Evolutionary conservation across 2,888 invertebrate genomes (phyloP).

Genomic region (Cantharis rufa): DNA sequence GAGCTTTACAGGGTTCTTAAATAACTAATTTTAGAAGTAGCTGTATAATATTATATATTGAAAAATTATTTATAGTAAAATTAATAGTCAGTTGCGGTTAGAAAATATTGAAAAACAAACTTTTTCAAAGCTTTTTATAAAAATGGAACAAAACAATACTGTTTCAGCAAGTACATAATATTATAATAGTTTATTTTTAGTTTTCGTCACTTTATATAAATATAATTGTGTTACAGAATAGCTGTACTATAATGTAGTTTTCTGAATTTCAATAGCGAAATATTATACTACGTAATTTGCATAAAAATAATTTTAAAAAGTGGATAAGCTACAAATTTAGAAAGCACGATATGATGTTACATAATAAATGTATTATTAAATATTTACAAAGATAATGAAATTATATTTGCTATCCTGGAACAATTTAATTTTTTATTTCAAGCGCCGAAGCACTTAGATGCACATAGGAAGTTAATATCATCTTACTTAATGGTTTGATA

Average conservation of each 20-base stretch:
- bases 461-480: not conserved
- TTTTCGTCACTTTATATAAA: not conserved
- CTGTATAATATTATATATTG: not conserved
- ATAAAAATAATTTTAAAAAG: not conserved
- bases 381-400: not conserved
- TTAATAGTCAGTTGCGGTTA: not conserved
- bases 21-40: not conserved
- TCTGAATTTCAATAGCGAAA: not conserved
- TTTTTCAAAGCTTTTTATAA: not conserved
- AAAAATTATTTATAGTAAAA: not conserved
- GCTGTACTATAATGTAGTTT: not conserved
- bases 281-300: not conserved
- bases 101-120: not conserved
- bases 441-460: not conserved
- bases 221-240: too few species aligned
- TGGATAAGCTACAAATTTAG: not conserved
- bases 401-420: not conserved
- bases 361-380: not conserved
- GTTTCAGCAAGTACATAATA: not conserved
- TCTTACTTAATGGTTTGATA: not conserved
- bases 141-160: not conserved
- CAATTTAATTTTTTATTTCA: not conserved
- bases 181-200: not conserved
- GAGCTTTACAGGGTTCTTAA: not conserved
- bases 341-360: not conserved